These are phyloP conservation scores for Xanthia togata DNA, from an alignment of 2,888 invertebrate genomes.

Conservation along the genomic window DNA sequence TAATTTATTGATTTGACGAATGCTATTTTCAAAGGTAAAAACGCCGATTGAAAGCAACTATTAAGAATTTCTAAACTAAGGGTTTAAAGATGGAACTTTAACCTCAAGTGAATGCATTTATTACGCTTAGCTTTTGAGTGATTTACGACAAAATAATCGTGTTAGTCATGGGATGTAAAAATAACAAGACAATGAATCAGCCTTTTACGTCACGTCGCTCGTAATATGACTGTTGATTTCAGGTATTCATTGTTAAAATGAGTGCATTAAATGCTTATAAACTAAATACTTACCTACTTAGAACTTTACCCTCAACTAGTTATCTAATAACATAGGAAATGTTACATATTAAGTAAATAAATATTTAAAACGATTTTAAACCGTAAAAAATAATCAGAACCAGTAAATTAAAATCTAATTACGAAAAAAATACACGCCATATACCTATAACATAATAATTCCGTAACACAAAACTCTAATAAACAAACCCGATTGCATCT, in stretches of 20 bases:
- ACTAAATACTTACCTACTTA: neutral
- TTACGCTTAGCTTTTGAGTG: neutral
- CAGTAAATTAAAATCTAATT: neutral
- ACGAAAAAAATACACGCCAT: neutral
- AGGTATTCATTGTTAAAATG: conserved; percentile 11
- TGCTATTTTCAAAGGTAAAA: neutral
- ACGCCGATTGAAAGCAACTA: neutral
- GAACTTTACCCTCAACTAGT: neutral
- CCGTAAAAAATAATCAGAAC: neutral
- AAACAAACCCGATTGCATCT: conserved; percentile 24
- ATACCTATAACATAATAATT: neutral
- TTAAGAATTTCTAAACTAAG: neutral
- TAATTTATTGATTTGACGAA: neutral
- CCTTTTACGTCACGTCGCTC: neutral
- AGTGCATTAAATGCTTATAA: neutral
- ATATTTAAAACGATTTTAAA: neutral
- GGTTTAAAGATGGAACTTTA: neutral
- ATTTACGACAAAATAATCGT: conserved; percentile 34
- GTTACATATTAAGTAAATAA: no score
- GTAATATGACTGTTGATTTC: neutral
- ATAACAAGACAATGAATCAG: conserved; percentile 41
- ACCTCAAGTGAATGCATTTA: neutral
- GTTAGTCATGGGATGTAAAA: conserved; percentile 34
- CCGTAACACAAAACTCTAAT: neutral
- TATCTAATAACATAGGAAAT: neutral